Percentiles rank a stretch among this genome's conserved stretches.
phyloP scores from a whole-genome alignment of 2,113 vertebrate species.

The Salvelinus alpinus region DNA sequence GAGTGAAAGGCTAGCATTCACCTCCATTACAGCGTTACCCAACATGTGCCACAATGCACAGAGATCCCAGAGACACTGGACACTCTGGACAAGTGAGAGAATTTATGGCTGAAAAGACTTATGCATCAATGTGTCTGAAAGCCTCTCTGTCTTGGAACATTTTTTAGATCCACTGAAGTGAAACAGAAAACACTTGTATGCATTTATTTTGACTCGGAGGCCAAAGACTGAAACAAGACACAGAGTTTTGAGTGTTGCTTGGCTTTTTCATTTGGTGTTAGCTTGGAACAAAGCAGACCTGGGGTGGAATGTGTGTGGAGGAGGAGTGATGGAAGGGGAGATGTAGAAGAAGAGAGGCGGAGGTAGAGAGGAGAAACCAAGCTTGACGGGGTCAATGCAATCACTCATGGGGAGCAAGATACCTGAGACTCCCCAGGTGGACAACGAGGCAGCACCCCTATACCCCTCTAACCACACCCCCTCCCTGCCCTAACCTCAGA shows the following conservation, averaged over 20 bases:
- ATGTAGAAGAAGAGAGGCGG: not conserved
- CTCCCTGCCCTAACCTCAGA: constrained; percentile 8
- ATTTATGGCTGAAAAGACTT: constrained; percentile 37
- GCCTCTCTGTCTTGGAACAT: constrained; percentile 14
- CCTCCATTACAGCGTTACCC: constrained; percentile 15
- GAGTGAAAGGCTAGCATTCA: constrained; percentile 18
- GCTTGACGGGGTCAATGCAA: constrained; percentile 62
- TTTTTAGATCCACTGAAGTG: constrained; percentile 39
- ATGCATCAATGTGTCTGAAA: constrained; percentile 22
- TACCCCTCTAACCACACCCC: constrained; percentile 29
- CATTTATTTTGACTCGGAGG: constrained; percentile 56
- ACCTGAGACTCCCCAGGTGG: constrained; percentile 48
- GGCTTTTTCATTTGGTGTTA: constrained; percentile 24
- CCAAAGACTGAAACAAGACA: constrained; percentile 36
- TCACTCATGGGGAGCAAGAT: constrained; percentile 53
- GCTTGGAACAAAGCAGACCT: constrained; percentile 33
- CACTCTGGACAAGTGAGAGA: constrained; percentile 34
- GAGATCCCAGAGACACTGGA: constrained; percentile 21
- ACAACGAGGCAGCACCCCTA: constrained; percentile 46
- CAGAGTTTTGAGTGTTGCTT: constrained; percentile 48
- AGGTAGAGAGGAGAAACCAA: constrained; percentile 39
- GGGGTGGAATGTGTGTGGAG: constrained; percentile 38
- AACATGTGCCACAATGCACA: constrained; percentile 1
- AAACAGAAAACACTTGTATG: constrained; percentile 29
- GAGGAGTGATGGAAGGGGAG: not conserved